These are phyloP conservation scores for Macquaria ambigua DNA, from an alignment of 2,113 vertebrate species.

Conservation along the genomic window DNA sequence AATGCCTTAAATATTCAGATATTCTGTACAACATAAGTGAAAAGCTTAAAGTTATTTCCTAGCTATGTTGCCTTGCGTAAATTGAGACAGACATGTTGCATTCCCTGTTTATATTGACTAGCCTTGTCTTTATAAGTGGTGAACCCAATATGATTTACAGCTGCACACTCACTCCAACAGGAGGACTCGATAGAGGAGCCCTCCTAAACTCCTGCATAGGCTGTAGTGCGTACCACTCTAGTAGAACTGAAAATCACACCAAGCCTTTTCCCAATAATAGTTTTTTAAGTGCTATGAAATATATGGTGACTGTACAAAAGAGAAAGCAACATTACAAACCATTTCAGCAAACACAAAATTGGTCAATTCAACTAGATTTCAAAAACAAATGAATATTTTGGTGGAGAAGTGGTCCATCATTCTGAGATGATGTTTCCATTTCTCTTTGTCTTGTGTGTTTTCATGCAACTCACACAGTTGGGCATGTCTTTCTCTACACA, in stretches of 20 bases:
- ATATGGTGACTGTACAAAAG: background rate
- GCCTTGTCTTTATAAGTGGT: background rate
- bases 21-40: background rate
- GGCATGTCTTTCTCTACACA: background rate
- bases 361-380: background rate
- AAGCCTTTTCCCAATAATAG: background rate
- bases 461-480: background rate
- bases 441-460: background rate
- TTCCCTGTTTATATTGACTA: background rate
- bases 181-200: background rate
- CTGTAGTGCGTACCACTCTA: background rate
- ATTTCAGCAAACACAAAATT: conserved; percentile 11
- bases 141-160: background rate
- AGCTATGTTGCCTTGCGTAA: background rate
- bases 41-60: background rate
- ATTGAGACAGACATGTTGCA: background rate
- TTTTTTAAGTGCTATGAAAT: background rate
- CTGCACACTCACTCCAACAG: background rate
- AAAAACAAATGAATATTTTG: background rate
- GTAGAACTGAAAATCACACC: background rate
- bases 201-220: background rate
- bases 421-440: background rate
- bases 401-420: background rate
- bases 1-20: background rate
- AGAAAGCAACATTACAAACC: background rate